phyloP scores from a whole-genome alignment of 2,888 invertebrate genomes.

The Quadriops clusia region DNA sequence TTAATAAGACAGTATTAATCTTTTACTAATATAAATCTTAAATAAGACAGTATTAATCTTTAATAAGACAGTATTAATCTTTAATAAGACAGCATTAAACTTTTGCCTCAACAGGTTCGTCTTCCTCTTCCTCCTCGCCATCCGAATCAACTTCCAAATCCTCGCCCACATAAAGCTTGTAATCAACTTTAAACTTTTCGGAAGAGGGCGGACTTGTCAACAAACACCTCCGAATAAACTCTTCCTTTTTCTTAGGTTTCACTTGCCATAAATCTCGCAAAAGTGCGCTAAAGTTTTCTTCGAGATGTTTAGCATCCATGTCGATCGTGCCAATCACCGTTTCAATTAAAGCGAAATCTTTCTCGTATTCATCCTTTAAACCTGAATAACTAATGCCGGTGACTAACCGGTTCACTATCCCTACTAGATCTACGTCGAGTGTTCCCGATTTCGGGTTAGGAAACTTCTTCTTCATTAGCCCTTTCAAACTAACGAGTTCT shows the following conservation, averaged over 20 bases:
- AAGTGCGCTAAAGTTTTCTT: constrained; percentile 57
- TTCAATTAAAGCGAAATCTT: constrained; percentile 57
- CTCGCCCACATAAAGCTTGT: constrained; percentile 24
- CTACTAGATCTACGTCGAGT: constrained; percentile 49
- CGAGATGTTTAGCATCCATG: constrained; percentile 59
- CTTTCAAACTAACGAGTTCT: constrained; percentile 63
- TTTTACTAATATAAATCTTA: too few species aligned
- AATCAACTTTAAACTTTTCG: constrained; percentile 59
- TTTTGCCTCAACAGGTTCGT: too few species aligned
- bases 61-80: too few species aligned
- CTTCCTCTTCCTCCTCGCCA: too few species aligned
- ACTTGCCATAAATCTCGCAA: constrained; percentile 51
- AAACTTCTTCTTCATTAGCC: constrained; percentile 65
- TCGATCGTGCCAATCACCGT: constrained; percentile 60
- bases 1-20: too few species aligned
- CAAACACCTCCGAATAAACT: constrained; percentile 60
- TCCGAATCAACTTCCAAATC: constrained; percentile 18
- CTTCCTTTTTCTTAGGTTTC: constrained; percentile 55
- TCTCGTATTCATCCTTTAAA: constrained; percentile 53
- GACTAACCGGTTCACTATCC: constrained; percentile 51
- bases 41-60: too few species aligned
- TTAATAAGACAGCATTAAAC: too few species aligned
- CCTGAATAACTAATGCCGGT: constrained; percentile 61
- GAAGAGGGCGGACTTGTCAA: constrained; percentile 50
- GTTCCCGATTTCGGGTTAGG: constrained; percentile 59